Percentiles rank a stretch among this genome's conserved stretches.
These are phyloP conservation scores for Isurus oxyrinchus DNA, from an alignment of 2,113 vertebrate genomes.

Conservation along the genomic window DNA sequence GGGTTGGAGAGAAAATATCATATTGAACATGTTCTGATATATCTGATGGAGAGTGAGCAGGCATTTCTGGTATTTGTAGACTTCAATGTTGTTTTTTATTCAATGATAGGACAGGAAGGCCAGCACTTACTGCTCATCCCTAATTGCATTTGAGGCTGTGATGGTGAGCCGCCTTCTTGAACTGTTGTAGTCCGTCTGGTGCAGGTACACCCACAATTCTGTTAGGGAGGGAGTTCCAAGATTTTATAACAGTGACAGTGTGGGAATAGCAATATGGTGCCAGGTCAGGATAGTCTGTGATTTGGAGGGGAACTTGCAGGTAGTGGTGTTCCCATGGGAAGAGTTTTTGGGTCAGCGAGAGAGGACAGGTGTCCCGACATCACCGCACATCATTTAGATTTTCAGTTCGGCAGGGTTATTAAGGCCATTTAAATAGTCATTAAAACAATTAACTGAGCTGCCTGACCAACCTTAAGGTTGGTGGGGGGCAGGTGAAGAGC, in stretches of 20 bases:
- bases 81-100: not conserved
- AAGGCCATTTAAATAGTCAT: too few species aligned
- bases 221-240: not conserved
- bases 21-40: not conserved
- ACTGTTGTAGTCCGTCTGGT: not conserved
- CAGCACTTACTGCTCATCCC: not conserved
- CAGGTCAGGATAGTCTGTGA: not conserved
- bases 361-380: too few species aligned
- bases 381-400: too few species aligned
- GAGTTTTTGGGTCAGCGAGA: too few species aligned
- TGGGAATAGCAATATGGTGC: not conserved
- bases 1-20: not conserved
- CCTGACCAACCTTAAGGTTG: too few species aligned
- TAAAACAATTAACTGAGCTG: too few species aligned
- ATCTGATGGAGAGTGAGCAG: not conserved
- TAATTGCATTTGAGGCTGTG: not conserved
- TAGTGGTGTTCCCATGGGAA: too few species aligned
- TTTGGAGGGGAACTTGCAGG: not conserved
- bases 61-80: not conserved
- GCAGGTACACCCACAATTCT: not conserved
- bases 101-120: not conserved
- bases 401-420: too few species aligned
- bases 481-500: too few species aligned
- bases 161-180: not conserved
- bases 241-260: not conserved